phyloP scores from a whole-genome alignment of 2,888 invertebrate genomes.

The Nephrotoma flavescens region DNA sequence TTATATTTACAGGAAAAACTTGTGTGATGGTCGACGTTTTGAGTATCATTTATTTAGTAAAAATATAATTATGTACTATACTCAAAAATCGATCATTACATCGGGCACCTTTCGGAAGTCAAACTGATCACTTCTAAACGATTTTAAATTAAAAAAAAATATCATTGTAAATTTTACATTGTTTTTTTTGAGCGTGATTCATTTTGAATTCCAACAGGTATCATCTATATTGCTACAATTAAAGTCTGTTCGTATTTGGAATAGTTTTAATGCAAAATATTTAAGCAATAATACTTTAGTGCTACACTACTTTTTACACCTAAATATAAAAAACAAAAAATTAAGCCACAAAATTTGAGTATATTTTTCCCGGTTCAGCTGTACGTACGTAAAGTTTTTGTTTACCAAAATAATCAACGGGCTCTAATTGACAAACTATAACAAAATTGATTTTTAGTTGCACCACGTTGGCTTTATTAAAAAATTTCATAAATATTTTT shows the following conservation, averaged over 20 bases:
- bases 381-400: background rate
- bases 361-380: background rate
- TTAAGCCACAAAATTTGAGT: background rate
- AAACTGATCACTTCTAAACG: too few species aligned
- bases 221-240: background rate
- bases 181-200: background rate
- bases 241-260: background rate
- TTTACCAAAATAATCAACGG: background rate
- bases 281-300: background rate
- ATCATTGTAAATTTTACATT: too few species aligned
- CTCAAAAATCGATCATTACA: background rate
- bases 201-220: background rate
- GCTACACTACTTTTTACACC: background rate
- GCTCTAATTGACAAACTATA: background rate
- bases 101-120: too few species aligned
- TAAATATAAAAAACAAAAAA: background rate
- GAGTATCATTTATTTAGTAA: background rate
- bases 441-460: background rate
- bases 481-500: background rate
- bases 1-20: background rate
- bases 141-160: too few species aligned
- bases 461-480: background rate
- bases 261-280: background rate
- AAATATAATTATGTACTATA: background rate
- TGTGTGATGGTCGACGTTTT: background rate